phyloP scores from a whole-genome alignment of 2,797 vertebrate genomes.

The Anomalospiza imberbis region DNA sequence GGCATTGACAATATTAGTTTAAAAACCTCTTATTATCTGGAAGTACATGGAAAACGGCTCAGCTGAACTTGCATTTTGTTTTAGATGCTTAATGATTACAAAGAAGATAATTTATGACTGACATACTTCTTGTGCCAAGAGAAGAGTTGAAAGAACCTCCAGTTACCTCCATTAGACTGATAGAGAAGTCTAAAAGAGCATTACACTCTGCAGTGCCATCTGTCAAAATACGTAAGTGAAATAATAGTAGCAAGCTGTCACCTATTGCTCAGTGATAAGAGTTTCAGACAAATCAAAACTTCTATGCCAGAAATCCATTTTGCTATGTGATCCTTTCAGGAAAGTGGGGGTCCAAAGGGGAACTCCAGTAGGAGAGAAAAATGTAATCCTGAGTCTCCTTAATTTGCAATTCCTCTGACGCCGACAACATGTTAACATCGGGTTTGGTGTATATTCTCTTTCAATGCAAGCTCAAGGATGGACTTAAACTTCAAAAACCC shows the following conservation, averaged over 20 bases:
- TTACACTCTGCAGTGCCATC: slow-evolving; percentile 90
- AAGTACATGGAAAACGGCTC: slow-evolving; percentile 68
- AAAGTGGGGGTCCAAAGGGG: background rate
- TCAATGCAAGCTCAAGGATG: background rate
- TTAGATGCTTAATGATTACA: slow-evolving; percentile 79
- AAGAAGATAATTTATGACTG: slow-evolving; percentile 83
- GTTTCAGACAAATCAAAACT: slow-evolving; percentile 79
- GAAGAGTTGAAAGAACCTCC: slow-evolving; percentile 84
- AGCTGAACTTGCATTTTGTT: slow-evolving; percentile 76
- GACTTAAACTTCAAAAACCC: slow-evolving; percentile 19
- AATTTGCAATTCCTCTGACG: slow-evolving; percentile 48
- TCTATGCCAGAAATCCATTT: slow-evolving; percentile 54
- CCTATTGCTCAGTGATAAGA: slow-evolving; percentile 75
- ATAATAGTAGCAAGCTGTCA: slow-evolving; percentile 85
- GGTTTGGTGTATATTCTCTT: background rate
- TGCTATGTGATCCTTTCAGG: slow-evolving; percentile 28
- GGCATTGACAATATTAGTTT: slow-evolving; percentile 50
- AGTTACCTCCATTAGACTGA: slow-evolving; percentile 91
- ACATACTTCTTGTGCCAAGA: slow-evolving; percentile 85
- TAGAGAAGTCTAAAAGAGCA: slow-evolving; percentile 89
- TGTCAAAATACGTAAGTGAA: slow-evolving; percentile 88
- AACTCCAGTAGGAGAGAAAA: background rate
- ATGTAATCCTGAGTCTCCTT: background rate
- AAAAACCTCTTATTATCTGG: slow-evolving; percentile 62
- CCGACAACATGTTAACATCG: background rate